A percentile compares a stretch with the other conserved stretches of the same genome.
Conservation (phyloP, 2,113 vertebrate genomes). For the Hystrix brachyura region DNA sequence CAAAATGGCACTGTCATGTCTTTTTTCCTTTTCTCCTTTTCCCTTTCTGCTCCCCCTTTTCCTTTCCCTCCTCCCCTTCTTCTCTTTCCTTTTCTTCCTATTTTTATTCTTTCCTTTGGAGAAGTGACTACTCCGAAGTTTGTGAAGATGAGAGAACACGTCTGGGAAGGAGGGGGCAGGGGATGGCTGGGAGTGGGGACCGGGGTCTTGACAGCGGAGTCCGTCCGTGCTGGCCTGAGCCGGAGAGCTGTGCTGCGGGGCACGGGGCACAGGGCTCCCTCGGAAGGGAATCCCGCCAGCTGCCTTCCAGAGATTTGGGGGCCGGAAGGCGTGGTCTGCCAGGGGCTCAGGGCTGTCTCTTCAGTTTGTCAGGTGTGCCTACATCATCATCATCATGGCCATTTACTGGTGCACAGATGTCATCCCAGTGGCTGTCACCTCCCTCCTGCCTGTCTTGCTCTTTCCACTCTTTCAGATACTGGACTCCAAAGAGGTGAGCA, state of each 20-base stretch:
- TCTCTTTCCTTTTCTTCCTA: too few species aligned
- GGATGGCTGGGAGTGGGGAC: background rate
- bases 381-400: constrained; percentile 95
- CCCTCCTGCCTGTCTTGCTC: constrained; percentile 94
- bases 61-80: too few species aligned
- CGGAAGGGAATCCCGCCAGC: background rate
- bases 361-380: constrained; percentile 95
- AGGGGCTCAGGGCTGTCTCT: constrained; percentile 52
- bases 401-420: constrained; percentile 98
- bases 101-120: background rate
- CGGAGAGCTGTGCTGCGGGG: background rate
- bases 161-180: background rate
- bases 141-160: background rate
- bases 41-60: too few species aligned
- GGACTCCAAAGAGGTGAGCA: constrained; percentile 93
- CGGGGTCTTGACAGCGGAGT: background rate
- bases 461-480: constrained; percentile 96
- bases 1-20: background rate
- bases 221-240: background rate
- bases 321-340: accelerated
- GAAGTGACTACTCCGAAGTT: background rate
- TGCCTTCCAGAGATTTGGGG: accelerated
- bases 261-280: background rate
- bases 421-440: constrained; percentile 94
- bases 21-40: background rate